Evolutionary conservation across 2,797 vertebrate genomes (phyloP), one percentile per base, ranked within the genome.

Genomic region (Lacerta viridis): DNA sequence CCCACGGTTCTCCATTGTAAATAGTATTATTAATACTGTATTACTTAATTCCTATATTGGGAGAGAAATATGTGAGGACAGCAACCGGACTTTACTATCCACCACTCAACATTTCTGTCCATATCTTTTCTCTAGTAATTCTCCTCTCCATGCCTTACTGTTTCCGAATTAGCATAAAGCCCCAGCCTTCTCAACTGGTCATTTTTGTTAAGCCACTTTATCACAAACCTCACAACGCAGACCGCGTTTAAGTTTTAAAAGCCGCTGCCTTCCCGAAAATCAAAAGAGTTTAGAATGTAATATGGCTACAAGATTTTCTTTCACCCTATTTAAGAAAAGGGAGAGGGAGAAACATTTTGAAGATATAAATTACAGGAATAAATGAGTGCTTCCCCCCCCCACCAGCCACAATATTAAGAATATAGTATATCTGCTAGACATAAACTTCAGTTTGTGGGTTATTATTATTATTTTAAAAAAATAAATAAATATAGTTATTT

Each of bases 381-480:
- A 91, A 81, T 68, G 81, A 83, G 36, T 59, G 13, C 50, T 3
- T 55, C 50, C 13, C 50, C 41, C 85, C 23, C 9, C 64, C 89
- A 36, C 68, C 1, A 0, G 50, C 1, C 50, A 15, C 59, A 89
- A 87, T 5, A 82, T 76, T 50, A 77, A 87, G 74, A 46, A 20
- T 79, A 80, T 86, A 87, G 88, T 91, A 92, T 29, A 87, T 87
- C 77, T 88, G 3, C 59, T 81, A 71, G 69, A 93, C 83, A 93
- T 64, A 86, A 89, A 84, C 5, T 80, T 29, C 81, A 87, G 68
- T 93, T 91, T 55, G 7, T 88, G 83, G 77, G 86, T 74, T 39
- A 23, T 61, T n/a, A 13, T 50, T 46, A 8, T 46, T 46, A 46
- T 46, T 82, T 75, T 27, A 66, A 78, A 78, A 68, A 29, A 61